These are phyloP conservation scores for Enteromius fasciolatus DNA, from an alignment of 2,797 vertebrate genomes.

Conservation along the genomic window DNA sequence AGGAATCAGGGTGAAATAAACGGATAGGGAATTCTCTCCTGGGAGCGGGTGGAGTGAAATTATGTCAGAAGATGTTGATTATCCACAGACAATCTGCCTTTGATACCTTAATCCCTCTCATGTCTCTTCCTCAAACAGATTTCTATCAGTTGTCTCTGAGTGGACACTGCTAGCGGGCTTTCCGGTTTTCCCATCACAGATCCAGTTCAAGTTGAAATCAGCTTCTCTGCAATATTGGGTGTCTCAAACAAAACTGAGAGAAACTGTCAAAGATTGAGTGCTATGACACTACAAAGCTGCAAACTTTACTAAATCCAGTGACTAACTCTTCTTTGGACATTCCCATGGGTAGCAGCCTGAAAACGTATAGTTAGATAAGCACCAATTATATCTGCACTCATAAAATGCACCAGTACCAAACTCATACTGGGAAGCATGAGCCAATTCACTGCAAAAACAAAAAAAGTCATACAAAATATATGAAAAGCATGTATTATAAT, in stretches of 20 bases:
- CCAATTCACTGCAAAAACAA: neutral
- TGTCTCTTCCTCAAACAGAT: constrained; percentile 36
- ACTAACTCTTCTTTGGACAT: neutral
- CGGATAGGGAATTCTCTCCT: neutral
- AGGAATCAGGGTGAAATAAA: neutral
- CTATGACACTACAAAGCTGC: neutral
- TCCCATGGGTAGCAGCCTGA: neutral
- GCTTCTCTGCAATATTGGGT: neutral
- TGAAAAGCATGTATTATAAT: neutral
- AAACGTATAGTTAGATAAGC: neutral
- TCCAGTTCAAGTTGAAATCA: constrained; percentile 1
- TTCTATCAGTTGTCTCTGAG: constrained; percentile 20
- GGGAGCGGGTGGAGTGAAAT: constrained; percentile 40
- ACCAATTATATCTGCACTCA: neutral
- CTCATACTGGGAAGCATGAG: neutral
- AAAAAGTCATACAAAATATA: neutral
- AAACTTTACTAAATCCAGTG: neutral
- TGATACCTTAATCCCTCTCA: constrained; percentile 26
- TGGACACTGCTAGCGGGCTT: constrained; percentile 36
- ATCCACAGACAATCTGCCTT: constrained; percentile 38
- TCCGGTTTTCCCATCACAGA: constrained; percentile 35
- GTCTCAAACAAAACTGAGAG: neutral
- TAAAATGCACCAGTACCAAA: neutral
- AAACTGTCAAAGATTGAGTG: neutral
- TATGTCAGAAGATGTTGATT: constrained; percentile 32